Conservation (phyloP, 2,888 invertebrate species). For the Drosophila sordidapex region DNA sequence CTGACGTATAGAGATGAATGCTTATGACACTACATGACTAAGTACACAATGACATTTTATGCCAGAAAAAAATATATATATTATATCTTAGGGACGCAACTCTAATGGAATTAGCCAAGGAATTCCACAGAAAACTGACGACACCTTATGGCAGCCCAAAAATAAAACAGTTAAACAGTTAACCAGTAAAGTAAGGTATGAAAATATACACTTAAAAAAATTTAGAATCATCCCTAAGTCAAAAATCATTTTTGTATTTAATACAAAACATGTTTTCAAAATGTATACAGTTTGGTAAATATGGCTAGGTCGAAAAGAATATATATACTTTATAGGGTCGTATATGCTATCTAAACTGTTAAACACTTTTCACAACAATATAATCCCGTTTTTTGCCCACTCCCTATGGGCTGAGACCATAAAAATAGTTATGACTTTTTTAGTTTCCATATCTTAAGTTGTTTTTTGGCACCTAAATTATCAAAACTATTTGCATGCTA, state of each 20-base stretch:
- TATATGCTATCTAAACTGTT: background rate
- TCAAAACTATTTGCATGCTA: too few relatives aligned
- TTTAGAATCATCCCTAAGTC: background rate
- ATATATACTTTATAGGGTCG: background rate
- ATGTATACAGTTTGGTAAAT: background rate
- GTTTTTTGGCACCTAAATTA: background rate
- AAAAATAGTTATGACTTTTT: background rate
- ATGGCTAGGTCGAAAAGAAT: background rate
- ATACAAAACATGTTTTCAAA: background rate
- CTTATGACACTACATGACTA: conserved; percentile 13
- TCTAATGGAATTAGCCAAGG: conserved; percentile 45
- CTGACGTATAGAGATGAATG: conserved; percentile 57
- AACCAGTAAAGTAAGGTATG: conserved; percentile 30
- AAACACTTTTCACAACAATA: background rate
- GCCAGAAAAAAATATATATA: background rate
- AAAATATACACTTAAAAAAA: conserved; percentile 7
- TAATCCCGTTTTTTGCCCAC: background rate
- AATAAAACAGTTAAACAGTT: conserved; percentile 26
- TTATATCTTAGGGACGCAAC: background rate
- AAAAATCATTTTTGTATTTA: background rate
- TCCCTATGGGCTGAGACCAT: background rate
- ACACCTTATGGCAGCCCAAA: conserved; percentile 53
- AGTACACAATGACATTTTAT: conserved; percentile 16
- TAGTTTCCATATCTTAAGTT: background rate
- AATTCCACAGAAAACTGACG: conserved; percentile 42